A percentile compares a stretch with the other conserved stretches of the same genome.
Conservation (phyloP, 2,888 invertebrate species). For the Hirtodrosophila cameraria region DNA sequence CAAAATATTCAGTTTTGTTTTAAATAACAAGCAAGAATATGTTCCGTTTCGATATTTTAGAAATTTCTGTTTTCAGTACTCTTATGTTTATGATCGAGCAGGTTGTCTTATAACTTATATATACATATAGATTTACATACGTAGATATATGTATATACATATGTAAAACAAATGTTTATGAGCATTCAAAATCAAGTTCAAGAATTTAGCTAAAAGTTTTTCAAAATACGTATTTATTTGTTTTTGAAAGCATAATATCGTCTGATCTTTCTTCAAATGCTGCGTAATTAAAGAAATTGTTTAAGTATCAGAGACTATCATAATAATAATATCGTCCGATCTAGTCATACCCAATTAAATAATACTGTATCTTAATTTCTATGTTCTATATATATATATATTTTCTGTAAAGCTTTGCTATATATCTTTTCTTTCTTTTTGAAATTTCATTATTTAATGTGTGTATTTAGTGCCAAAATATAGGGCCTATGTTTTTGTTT, state of each 20-base stretch:
- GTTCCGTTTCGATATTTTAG: constrained; percentile 46
- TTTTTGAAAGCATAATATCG: constrained; percentile 4
- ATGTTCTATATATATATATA: not conserved
- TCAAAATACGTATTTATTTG: not conserved
- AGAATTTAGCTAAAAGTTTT: constrained; percentile 45
- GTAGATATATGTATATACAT: constrained; percentile 20
- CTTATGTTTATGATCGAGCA: constrained; percentile 44
- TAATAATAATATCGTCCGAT: not conserved
- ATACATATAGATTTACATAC: constrained; percentile 15
- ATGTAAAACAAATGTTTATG: constrained; percentile 40
- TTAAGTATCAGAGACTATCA: not conserved
- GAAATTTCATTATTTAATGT: constrained; percentile 32
- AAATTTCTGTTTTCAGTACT: constrained; percentile 31
- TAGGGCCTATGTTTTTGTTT: constrained; percentile 30
- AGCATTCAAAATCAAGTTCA: constrained; percentile 71
- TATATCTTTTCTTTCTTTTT: constrained; percentile 2
- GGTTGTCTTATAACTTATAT: constrained; percentile 30
- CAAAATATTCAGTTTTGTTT: constrained; percentile 39
- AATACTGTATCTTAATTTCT: not conserved
- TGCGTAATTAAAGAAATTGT: no score
- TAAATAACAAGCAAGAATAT: constrained; percentile 55
- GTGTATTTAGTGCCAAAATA: constrained; percentile 64
- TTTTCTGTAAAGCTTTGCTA: constrained; percentile 13
- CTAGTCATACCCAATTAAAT: not conserved
- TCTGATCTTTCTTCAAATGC: no score